Base-by-base conservation (phyloP, 1,140 invertebrate species). In the Drosophila subobscura region DNA sequence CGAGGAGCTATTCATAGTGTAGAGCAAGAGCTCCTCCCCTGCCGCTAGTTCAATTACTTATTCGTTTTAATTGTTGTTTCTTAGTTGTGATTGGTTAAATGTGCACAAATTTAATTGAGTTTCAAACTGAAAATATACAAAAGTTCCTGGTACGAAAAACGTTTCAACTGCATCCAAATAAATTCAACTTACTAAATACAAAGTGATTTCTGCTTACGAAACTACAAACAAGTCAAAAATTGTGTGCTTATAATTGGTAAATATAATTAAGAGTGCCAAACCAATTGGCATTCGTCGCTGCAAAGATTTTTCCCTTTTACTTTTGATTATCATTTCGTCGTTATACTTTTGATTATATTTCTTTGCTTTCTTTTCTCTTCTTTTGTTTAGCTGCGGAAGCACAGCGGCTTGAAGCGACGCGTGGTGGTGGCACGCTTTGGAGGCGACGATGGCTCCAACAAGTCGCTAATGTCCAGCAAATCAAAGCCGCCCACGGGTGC, bases 1-100 rank as follows among this genome's bases (percentile, higher is more conserved):
- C 8, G 92, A 93, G 37, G 83, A 92, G 22, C 90, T 94, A 3
- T 93, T 93, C 8, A n/a, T 47, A 2, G 27, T 53, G 53, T 54
- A 45, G 49, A 2, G 5, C 25, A 20, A 3, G 8, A 33, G 8
- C 8, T 10, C 33, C 3, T 8, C 2, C 27, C 29, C 5, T 5
- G 10, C 10, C 10, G 10, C 4, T 37, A 37, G 33, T 37, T 14
- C 6, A 5, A 47, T 42, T 68, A 44, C 16, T 20, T 20, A 20
- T 20, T 20, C 16, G 16, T 20, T 20, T 1, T 20, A 20, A 20
- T 6, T 67, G 40, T 27, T 16, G 22, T 8, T 29, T 20, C 16
- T 6, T 12, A 14, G 5, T 49, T 3, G 16, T 14, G 3, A 14
- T 5, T 29, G 29, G 3, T 20, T 20, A 16, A 4, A 22, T 8